Conservation (phyloP, 2,888 invertebrate genomes). For the Candidula unifasciata region DNA sequence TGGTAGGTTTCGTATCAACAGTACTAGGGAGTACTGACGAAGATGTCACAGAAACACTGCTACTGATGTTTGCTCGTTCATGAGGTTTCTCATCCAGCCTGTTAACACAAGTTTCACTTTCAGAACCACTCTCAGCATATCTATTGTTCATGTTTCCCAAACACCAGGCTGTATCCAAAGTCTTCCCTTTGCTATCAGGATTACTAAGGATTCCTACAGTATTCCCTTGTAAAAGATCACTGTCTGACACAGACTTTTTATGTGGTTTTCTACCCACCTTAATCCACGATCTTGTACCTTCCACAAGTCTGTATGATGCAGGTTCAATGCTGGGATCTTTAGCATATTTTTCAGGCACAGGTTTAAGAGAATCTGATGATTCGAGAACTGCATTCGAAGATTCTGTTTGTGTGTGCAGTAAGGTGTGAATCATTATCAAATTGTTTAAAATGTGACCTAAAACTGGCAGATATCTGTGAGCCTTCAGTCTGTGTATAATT, state of each 20-base stretch:
- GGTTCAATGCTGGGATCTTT: background rate
- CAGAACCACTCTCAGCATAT: background rate
- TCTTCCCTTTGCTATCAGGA: too few relatives aligned
- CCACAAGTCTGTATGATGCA: background rate
- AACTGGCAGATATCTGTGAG: background rate
- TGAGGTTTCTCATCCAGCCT: too few relatives aligned
- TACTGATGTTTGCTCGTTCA: background rate
- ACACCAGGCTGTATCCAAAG: background rate
- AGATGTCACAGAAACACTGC: background rate
- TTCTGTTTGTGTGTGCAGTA: background rate
- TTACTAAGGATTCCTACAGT: background rate
- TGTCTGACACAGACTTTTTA: background rate
- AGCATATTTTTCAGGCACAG: background rate
- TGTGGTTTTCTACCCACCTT: background rate
- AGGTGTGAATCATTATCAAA: background rate
- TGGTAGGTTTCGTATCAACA: background rate
- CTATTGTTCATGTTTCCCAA: background rate
- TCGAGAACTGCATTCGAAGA: conserved; percentile 4
- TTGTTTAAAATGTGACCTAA: background rate
- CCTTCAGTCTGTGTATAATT: background rate
- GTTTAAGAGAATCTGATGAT: background rate
- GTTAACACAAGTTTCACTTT: background rate
- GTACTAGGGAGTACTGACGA: background rate
- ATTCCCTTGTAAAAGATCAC: background rate
- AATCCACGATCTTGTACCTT: background rate